Conservation (phyloP, 2,888 invertebrate species). For the Catocala fraxini region DNA sequence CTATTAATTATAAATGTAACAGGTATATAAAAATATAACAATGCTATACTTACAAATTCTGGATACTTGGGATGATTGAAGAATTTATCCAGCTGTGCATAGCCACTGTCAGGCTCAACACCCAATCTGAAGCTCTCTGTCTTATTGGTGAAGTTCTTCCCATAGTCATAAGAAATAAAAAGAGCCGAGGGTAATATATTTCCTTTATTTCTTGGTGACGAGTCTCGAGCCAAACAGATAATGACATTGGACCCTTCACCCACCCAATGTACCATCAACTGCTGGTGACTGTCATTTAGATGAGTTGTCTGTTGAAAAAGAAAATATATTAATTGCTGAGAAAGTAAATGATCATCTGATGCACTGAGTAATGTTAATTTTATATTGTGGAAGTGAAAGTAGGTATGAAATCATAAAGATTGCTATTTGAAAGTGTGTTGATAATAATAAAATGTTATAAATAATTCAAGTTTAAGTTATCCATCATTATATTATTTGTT, state of each 20-base stretch:
- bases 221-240: conserved; percentile 94
- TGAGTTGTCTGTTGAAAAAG: conserved; percentile 89
- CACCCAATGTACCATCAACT: conserved; percentile 97
- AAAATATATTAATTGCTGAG: conserved; percentile 19
- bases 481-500: no score
- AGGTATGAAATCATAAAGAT: no score
- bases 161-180: conserved; percentile 96
- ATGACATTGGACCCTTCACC: conserved; percentile 95
- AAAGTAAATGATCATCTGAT: background rate
- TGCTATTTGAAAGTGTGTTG: no score
- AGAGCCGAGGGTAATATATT: conserved; percentile 92
- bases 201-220: conserved; percentile 83
- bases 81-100: conserved; percentile 94
- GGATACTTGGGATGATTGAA: conserved; percentile 94
- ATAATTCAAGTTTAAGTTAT: no score
- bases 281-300: conserved; percentile 95
- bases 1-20: no score
- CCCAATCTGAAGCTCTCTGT: conserved; percentile 89
- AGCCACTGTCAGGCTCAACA: conserved; percentile 81
- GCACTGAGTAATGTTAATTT: no score
- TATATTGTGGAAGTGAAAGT: no score
- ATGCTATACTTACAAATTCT: conserved; percentile 90
- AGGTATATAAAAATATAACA: background rate
- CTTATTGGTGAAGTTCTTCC: conserved; percentile 92
- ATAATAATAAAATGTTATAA: no score